These are phyloP conservation scores for Sebastes minor DNA, from an alignment of 2,797 vertebrate genomes.

Conservation along the genomic window DNA sequence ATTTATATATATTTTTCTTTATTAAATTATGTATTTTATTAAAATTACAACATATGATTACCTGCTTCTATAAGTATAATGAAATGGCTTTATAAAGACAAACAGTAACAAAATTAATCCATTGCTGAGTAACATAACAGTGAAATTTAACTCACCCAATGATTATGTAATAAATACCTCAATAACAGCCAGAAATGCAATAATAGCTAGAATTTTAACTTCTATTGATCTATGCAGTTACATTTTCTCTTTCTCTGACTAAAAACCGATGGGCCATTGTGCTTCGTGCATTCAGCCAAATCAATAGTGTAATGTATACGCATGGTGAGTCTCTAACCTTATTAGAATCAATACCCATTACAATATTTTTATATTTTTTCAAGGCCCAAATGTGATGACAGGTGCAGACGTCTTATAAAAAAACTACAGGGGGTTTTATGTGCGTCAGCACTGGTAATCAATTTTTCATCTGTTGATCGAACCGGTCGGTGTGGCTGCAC, in stretches of 20 bases:
- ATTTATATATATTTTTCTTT: neutral
- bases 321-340: slow-evolving; percentile 1
- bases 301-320: slow-evolving; percentile 4
- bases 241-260: neutral
- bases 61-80: neutral
- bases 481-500: neutral
- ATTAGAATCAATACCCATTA: slow-evolving; percentile 30
- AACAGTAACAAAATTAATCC: neutral
- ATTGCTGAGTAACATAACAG: neutral
- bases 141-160: neutral
- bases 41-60: neutral
- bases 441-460: neutral
- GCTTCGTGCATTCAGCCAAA: slow-evolving; percentile 12
- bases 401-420: neutral
- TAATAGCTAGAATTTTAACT: neutral
- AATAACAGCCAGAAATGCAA: neutral
- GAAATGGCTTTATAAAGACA: neutral
- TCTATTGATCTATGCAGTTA: neutral
- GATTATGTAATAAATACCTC: neutral
- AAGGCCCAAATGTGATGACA: neutral
- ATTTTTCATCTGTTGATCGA: neutral
- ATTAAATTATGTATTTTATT: neutral
- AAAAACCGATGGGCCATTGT: slow-evolving; percentile 5
- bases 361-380: slow-evolving; percentile 1
- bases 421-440: neutral